A percentile compares a stretch with the other conserved stretches of the same genome.
Conservation (phyloP, 2,113 vertebrate species). For the Chaenogobius annularis region DNA sequence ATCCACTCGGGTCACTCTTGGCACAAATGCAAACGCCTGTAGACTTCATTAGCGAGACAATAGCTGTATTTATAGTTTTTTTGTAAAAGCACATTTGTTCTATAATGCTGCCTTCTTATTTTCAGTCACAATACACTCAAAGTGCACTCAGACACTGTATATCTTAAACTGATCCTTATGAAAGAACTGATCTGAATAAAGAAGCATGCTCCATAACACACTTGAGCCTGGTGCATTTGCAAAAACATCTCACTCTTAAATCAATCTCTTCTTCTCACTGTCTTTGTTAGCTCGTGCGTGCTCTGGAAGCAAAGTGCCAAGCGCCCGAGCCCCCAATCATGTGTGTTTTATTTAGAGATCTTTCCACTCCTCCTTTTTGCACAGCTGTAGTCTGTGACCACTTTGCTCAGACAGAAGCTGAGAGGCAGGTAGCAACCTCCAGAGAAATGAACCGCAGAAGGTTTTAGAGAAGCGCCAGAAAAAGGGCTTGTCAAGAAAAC, state of each 20-base stretch:
- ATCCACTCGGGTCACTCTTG: conserved; percentile 51
- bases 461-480: neutral
- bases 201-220: conserved; percentile 12
- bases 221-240: conserved; percentile 18
- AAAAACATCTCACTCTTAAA: conserved; percentile 15
- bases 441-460: conserved; percentile 9
- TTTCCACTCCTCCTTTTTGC: conserved; percentile 66
- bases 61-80: neutral
- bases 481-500: neutral
- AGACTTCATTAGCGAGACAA: neutral
- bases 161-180: neutral
- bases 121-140: neutral
- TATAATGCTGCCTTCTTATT: neutral
- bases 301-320: conserved; percentile 24
- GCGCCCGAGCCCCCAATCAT: conserved; percentile 30
- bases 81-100: neutral
- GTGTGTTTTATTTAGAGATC: conserved; percentile 71
- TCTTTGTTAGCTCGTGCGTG: conserved; percentile 39
- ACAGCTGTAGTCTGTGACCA: conserved; percentile 70
- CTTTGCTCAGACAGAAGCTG: conserved; percentile 45
- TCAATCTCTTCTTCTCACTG: conserved; percentile 16
- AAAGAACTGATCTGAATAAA: neutral
- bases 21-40: conserved; percentile 11
- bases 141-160: neutral
- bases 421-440: conserved; percentile 22